Evolutionary conservation across 1,140 invertebrate species (phyloP).

Genomic region (Aphaenogaster floridana): DNA sequence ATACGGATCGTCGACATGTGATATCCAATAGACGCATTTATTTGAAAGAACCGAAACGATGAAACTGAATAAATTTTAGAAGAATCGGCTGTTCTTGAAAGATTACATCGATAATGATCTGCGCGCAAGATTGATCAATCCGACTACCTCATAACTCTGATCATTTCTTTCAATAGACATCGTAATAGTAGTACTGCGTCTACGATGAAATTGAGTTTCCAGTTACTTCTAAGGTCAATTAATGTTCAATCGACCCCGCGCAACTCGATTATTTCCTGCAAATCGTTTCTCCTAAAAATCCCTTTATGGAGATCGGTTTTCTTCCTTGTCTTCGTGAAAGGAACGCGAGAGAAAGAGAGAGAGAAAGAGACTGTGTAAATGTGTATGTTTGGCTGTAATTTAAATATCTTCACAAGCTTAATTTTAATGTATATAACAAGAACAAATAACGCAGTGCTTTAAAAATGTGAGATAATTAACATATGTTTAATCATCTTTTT

Average conservation of each 20-base stretch:
- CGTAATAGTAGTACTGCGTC: slow-evolving; percentile 41
- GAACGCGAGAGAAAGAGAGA: background rate
- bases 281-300: slow-evolving; percentile 72
- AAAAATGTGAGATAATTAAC: background rate
- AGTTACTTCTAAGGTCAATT: slow-evolving; percentile 73
- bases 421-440: background rate
- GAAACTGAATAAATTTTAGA: slow-evolving; percentile 24
- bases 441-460: background rate
- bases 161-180: slow-evolving; percentile 61
- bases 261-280: slow-evolving; percentile 77
- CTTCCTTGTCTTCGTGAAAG: background rate
- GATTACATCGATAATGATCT: slow-evolving; percentile 34
- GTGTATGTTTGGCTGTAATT: background rate
- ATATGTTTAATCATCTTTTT: background rate
- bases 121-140: background rate
- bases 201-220: slow-evolving; percentile 76
- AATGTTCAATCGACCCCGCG: slow-evolving; percentile 73
- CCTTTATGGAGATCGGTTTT: slow-evolving; percentile 52
- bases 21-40: background rate
- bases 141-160: background rate
- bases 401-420: background rate
- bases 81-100: background rate
- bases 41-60: slow-evolving; percentile 20
- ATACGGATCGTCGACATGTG: background rate
- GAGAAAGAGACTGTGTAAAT: background rate